Percentiles rank a stretch among this genome's conserved stretches.
Evolutionary conservation across 2,888 invertebrate species (phyloP).

Genomic region (Thera britannica): DNA sequence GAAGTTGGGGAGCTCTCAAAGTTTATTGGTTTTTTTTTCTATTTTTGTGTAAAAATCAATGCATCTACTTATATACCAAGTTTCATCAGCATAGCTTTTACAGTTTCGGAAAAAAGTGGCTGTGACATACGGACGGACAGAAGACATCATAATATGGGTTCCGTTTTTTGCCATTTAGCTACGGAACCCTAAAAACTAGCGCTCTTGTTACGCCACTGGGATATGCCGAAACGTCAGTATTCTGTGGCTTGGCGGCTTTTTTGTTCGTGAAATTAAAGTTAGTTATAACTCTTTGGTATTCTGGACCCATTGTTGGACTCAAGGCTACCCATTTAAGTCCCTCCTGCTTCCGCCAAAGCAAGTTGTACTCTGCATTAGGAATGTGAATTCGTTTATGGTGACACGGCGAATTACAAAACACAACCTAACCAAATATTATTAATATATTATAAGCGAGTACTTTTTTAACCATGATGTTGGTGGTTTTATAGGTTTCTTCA

Average conservation of each 20-base stretch:
- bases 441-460: neutral
- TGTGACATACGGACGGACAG: too few species aligned
- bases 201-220: conserved; percentile 60
- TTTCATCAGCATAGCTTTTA: too few species aligned
- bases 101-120: too few species aligned
- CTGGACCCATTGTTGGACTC: conserved; percentile 60
- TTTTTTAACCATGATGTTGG: neutral
- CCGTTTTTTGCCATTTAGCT: too few species aligned
- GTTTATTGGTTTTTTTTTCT: too few species aligned
- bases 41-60: too few species aligned
- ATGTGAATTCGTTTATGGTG: conserved; percentile 15
- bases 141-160: too few species aligned
- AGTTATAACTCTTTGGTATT: conserved; percentile 19
- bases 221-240: conserved; percentile 31
- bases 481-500: neutral
- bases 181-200: conserved; percentile 4
- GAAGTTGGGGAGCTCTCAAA: too few species aligned
- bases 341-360: conserved; percentile 65
- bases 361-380: conserved; percentile 38
- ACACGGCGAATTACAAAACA: conserved; percentile 4
- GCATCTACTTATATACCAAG: too few species aligned
- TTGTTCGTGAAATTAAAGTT: conserved; percentile 64
- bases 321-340: conserved; percentile 78
- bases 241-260: conserved; percentile 53
- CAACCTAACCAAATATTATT: neutral